phyloP scores from a whole-genome alignment of 1,140 invertebrate species.

The Apis mellifera region Amel_HAv3.1 CM009933.2:4703501-4704000 shows the following conservation, averaged over 20 bases:
- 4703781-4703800: slow-evolving; percentile 89
- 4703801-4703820: slow-evolving; percentile 87
- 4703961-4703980: slow-evolving; percentile 78
- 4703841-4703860: slow-evolving; percentile 86
- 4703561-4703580: slow-evolving; percentile 98
- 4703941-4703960: slow-evolving; percentile 79
- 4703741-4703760: slow-evolving; percentile 94
- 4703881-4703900: slow-evolving; percentile 85
- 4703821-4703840: slow-evolving; percentile 85
- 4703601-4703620: no score
- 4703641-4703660: slow-evolving; percentile 33
- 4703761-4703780: slow-evolving; percentile 95
- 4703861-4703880: slow-evolving; percentile 73
- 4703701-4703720: slow-evolving; percentile 76
- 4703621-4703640: slow-evolving; percentile 2
- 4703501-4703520: slow-evolving; percentile 96
- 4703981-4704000: slow-evolving; percentile 71
- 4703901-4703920: slow-evolving; percentile 81
- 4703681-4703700: slow-evolving; percentile 86
- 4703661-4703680: slow-evolving; percentile 25
- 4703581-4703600: slow-evolving; percentile 69
- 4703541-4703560: slow-evolving; percentile 96
- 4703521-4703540: slow-evolving; percentile 93
- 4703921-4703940: slow-evolving; percentile 81
- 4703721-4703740: slow-evolving; percentile 83